Evolutionary conservation across 2,113 vertebrate genomes (phyloP), one percentile per base, ranked within the genome.

Genomic region (Rhinopomastus cyanomelas): DNA sequence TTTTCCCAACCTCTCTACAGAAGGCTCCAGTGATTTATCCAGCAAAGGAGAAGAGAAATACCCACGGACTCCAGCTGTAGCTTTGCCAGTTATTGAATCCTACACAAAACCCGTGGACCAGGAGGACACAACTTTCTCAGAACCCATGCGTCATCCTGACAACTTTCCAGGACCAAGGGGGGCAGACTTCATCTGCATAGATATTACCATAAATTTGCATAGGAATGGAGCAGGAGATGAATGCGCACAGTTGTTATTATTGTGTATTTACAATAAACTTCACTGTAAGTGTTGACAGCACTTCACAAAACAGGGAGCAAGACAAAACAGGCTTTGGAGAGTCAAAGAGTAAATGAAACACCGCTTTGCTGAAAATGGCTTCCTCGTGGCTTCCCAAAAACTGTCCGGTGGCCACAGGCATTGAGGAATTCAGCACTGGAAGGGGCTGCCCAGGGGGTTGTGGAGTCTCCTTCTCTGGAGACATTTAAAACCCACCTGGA

Each of bases 231-330:
- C 90, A 9, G 5, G 69, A 91, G 83, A 94, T 93, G 86, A 95
- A 95, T 95, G 88, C 16, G 23, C 25, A 12, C 86, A 94, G 90
- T 95, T 96, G 90, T 94, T 95, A 81, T 95, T 92, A 95, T 95
- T 95, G 95, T 95, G 85, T 96, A 96, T 96, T 96, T 96, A 96
- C 94, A 95, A 96, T 93, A 96, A 96, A 94, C 91, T 94, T 93
- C 91, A 93, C 89, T 90, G 85, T 92, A 90, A 95, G 89, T 94
- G 90, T 95, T 90, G 80, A 95, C 91, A 93, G 90, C 74, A 42
- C 80, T 94, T 92, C 79, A 85, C 86, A 94, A 96, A 96, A 92
- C 75, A 96, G 71, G 90, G 53, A 81, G 81, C 32, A 92, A 95
- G 82, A 92, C 75, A 93, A 95, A 95, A 91, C 79, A 78, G 39